Base-by-base conservation (phyloP, 2,797 vertebrate genomes). In the Scomberomorus guttatus region DNA sequence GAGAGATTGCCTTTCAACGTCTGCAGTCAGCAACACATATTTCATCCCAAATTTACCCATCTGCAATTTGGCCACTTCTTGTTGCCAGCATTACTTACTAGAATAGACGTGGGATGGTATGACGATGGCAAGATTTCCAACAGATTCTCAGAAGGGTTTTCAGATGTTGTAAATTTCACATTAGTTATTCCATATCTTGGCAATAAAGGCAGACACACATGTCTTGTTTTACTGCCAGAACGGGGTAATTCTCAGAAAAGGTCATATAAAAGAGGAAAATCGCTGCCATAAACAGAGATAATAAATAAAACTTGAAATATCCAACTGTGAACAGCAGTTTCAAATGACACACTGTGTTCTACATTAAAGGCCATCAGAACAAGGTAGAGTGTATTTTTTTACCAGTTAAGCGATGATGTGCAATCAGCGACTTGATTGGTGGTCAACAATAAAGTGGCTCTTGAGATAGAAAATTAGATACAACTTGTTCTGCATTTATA, bases 1-100 rank as follows among this genome's bases (percentile, higher is more conserved):
- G 70, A 75, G 63, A 73, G 80, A 86, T 79, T 86, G 81, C 72
- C n/a, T 90, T 87, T 79, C 83, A 79, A 76, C 34, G 2, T 77
- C 84, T 64, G 48, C 75, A 54, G 72, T 54, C 76, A 51, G 60
- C 64, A 68, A 39, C 61, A 62, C 74, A 70, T 58, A 77, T 63
- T 80, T 83, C 54, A 75, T 27, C 60, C 52, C 37, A 75, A 51
- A 80, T 82, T 14, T 66, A 76, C 56, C 78, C 34, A 17, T 52
- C 9, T 20, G 69, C 39, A 63, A 64, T 74, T 70, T 74, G 29
- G 46, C 22, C 57, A 72, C 50, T 51, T 82, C 37, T 61, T 18
- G 34, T 57, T 81, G 72, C 65, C 67, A 65, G 56, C 27, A 58
- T 44, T 52, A 25, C 65, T 79, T 27, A 51, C 57, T 29, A 65